A percentile compares a stretch with the other conserved stretches of the same genome.
Conservation (phyloP, 1,140 invertebrate genomes). For the Neodiprion virginianus region DNA sequence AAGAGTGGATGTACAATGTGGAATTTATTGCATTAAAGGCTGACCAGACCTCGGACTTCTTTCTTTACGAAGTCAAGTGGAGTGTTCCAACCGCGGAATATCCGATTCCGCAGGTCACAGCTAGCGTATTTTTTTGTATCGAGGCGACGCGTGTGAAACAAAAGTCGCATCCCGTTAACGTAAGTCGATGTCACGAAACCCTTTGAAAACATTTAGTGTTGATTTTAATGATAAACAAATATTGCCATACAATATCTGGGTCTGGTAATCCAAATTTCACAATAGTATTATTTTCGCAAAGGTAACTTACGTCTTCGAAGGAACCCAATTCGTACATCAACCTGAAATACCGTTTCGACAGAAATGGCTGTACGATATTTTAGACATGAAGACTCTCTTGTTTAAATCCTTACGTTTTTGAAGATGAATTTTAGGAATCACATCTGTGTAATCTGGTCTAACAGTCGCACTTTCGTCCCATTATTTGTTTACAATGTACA, state of each 20-base stretch:
- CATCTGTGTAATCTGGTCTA: too few species aligned
- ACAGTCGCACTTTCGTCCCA: too few species aligned
- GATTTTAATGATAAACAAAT: neutral
- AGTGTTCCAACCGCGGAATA: slow-evolving; percentile 40
- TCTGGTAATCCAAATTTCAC: neutral
- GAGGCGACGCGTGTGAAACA: slow-evolving; percentile 24
- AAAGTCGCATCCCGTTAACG: slow-evolving; percentile 33
- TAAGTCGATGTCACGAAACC: slow-evolving; percentile 25
- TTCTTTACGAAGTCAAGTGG: slow-evolving; percentile 42
- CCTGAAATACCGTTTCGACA: slow-evolving; percentile 35
- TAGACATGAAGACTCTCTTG: slow-evolving; percentile 36
- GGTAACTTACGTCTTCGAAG: slow-evolving; percentile 43
- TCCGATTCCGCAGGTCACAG: slow-evolving; percentile 43
- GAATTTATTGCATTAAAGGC: slow-evolving; percentile 27
- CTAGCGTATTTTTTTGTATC: slow-evolving; percentile 36
- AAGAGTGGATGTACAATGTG: slow-evolving; percentile 40
- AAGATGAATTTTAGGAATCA: neutral
- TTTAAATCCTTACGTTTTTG: neutral
- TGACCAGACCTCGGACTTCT: slow-evolving; percentile 27
- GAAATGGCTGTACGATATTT: slow-evolving; percentile 41
- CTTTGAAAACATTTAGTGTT: neutral
- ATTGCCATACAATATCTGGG: neutral
- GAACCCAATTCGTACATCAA: slow-evolving; percentile 34
- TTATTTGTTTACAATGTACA: too few species aligned
- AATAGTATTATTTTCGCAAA: neutral